phyloP scores from a whole-genome alignment of 2,113 vertebrate species.

The Ivindomyrus marchei region DNA sequence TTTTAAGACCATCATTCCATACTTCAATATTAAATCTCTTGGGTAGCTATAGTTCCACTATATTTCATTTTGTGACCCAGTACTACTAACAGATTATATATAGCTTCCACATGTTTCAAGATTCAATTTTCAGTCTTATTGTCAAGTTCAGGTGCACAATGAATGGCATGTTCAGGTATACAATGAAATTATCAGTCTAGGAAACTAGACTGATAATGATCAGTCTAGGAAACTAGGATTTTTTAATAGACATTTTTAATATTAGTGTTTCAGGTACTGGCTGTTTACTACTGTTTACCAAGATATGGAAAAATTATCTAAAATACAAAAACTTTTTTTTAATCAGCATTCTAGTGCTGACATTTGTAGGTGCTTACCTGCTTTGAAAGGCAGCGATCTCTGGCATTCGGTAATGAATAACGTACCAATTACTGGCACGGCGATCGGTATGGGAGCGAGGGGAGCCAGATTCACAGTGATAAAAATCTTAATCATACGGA shows the following conservation, averaged over 20 bases:
- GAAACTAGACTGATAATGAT: neutral
- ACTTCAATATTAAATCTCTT: neutral
- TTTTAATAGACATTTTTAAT: neutral
- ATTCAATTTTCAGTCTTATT: neutral
- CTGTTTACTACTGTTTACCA: neutral
- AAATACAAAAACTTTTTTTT: neutral
- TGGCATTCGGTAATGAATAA: neutral
- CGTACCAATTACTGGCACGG: constrained; percentile 14
- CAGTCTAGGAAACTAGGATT: neutral
- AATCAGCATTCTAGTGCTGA: constrained; percentile 8
- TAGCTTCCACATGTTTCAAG: neutral
- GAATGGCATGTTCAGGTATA: neutral
- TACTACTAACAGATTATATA: neutral
- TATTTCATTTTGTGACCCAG: neutral
- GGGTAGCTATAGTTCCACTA: neutral
- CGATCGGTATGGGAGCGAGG: neutral
- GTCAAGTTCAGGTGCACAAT: neutral
- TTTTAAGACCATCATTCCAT: neutral
- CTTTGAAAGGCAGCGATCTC: neutral
- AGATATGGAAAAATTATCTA: neutral
- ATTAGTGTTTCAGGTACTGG: neutral
- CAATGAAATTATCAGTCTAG: neutral
- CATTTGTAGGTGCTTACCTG: neutral
- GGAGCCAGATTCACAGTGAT: neutral
- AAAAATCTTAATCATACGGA: constrained; percentile 16